These are phyloP conservation scores for Epinotia demarniana DNA, from an alignment of 2,888 invertebrate species.

Conservation along the genomic window DNA sequence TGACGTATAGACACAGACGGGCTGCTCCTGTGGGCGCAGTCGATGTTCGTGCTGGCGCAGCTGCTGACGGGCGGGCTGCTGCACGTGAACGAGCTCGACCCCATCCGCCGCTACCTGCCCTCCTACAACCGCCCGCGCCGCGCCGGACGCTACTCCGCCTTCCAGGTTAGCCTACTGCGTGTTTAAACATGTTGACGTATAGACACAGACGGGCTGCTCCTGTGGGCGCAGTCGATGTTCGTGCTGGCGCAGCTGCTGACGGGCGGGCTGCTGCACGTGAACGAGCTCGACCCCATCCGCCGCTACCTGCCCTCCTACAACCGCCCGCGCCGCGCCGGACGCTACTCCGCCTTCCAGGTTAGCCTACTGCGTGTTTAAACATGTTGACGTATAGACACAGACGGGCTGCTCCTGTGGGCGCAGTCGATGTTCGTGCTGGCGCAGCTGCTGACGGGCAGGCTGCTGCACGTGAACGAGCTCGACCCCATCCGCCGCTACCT, in stretches of 20 bases:
- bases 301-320: slow-evolving; percentile 98
- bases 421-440: slow-evolving; percentile 98
- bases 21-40: slow-evolving; percentile 93
- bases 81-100: slow-evolving; percentile 98
- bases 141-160: slow-evolving; percentile 97
- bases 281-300: slow-evolving; percentile 97
- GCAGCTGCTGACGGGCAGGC: slow-evolving; percentile 94
- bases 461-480: slow-evolving; percentile 96
- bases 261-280: slow-evolving; percentile 94
- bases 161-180: slow-evolving; percentile 88
- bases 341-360: slow-evolving; percentile 93
- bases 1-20: too few relatives aligned
- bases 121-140: slow-evolving; percentile 97
- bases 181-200: too few relatives aligned
- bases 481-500: slow-evolving; percentile 98
- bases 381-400: slow-evolving; percentile 66
- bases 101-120: slow-evolving; percentile 96
- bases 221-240: slow-evolving; percentile 99
- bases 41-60: slow-evolving; percentile 97
- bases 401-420: slow-evolving; percentile 95
- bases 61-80: slow-evolving; percentile 94
- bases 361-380: too few relatives aligned
- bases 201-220: slow-evolving; percentile 46
- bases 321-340: slow-evolving; percentile 94
- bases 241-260: slow-evolving; percentile 96